phyloP scores from a whole-genome alignment of 2,113 vertebrate species.

The Vicugna pacos region DNA sequence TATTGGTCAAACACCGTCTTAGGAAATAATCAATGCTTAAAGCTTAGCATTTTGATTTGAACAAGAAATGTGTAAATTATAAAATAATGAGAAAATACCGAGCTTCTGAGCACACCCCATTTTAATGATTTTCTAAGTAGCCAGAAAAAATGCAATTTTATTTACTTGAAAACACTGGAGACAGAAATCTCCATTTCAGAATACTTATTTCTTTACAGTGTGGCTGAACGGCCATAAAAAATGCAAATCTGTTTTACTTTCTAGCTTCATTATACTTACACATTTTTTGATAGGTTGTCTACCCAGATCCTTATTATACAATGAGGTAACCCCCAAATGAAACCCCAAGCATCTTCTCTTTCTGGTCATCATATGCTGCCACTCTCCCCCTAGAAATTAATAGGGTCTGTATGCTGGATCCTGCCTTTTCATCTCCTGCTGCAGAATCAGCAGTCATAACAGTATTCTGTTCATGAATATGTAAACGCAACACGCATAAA shows the following conservation, averaged over 20 bases:
- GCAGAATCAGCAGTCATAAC: conserved; percentile 85
- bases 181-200: conserved; percentile 33
- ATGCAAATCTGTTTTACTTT: conserved; percentile 20
- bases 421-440: conserved; percentile 84
- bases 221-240: neutral
- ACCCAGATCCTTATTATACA: conserved; percentile 36
- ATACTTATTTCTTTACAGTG: conserved; percentile 50
- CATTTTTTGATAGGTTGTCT: neutral
- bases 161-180: conserved; percentile 34
- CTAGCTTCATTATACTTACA: conserved; percentile 32
- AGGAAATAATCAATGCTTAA: conserved; percentile 6
- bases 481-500: conserved; percentile 86
- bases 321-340: neutral
- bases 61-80: conserved; percentile 22
- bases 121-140: conserved; percentile 11
- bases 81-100: conserved; percentile 29
- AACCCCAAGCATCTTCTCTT: conserved; percentile 70
- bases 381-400: conserved; percentile 76
- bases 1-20: neutral
- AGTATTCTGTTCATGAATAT: conserved; percentile 90
- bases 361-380: conserved; percentile 78
- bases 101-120: neutral
- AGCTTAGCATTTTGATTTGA: conserved; percentile 24
- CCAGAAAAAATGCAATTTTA: conserved; percentile 42
- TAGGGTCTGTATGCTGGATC: conserved; percentile 71